Percentiles rank a stretch among this genome's conserved stretches.
Evolutionary conservation across 53 echinoderm and acorn worm genomes (phyloP).

Genomic region (Paelopatides confundens): DNA sequence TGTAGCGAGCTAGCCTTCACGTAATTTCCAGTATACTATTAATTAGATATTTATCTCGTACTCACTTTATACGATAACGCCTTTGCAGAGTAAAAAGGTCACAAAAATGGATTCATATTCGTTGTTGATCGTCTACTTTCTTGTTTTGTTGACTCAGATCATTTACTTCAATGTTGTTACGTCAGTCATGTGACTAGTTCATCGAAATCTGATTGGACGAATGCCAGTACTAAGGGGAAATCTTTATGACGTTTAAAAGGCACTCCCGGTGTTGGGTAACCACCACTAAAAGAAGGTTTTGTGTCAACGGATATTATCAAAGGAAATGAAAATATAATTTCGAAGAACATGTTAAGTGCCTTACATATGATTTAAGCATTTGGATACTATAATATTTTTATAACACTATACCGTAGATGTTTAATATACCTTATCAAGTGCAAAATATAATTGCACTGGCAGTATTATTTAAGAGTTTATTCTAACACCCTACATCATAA

Average conservation of each 20-base stretch:
- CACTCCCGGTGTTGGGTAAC: slow-evolving; percentile 56
- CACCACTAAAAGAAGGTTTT: slow-evolving; percentile 21
- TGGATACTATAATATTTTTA: background rate
- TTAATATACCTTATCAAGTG: background rate
- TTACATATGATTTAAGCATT: background rate
- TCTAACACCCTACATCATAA: background rate
- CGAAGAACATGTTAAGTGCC: background rate
- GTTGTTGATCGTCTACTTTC: background rate
- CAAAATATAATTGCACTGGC: too few relatives aligned
- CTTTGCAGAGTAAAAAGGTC: background rate
- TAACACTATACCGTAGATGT: background rate
- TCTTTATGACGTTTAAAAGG: slow-evolving; percentile 62
- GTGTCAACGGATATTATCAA: background rate
- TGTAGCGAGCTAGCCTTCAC: background rate
- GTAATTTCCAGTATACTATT: background rate
- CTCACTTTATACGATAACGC: background rate
- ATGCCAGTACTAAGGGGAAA: slow-evolving; percentile 37
- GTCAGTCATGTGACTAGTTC: slow-evolving; percentile 53
- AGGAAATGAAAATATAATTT: background rate
- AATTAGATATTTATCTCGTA: background rate
- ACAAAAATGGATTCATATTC: slow-evolving; percentile 20
- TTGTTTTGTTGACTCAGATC: slow-evolving; percentile 55
- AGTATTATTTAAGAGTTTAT: background rate
- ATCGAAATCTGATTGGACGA: slow-evolving; percentile 36
- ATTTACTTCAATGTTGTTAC: slow-evolving; percentile 52